Base-by-base conservation (phyloP, 2,113 vertebrate genomes). In the Oryzias woworae region DNA sequence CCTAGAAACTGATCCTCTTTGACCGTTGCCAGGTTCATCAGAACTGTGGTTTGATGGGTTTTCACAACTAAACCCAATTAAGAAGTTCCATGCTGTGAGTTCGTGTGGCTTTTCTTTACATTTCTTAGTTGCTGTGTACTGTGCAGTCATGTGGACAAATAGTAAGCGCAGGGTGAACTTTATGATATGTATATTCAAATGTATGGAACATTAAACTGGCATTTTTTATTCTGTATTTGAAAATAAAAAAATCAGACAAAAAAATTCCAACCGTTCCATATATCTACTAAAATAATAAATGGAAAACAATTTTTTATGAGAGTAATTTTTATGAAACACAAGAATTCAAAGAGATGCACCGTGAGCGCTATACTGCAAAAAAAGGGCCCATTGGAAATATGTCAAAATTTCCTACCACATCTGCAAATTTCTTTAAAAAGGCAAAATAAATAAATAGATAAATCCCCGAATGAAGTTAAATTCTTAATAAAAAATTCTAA, bases 51-150 rank as follows among this genome's bases (percentile, higher is more conserved):
- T 44, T 57, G 77, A 77, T 64, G 74, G 62, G 31, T 69, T 63
- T 67, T 57, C 69, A 76, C 62, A 72, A 73, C 67, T 69, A 23
- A 31, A 49, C 50, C 82, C 85, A 87, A 78, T 85, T 82, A 85
- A 67, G 47, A 44, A 28, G 71, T 53, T 26, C 2, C 83, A 49
- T 51, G 78, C 82, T 76, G 82, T 31, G 81, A 26, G 51, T 41
- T 46, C 73, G 22, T 69, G 45, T 66, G 71, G 81, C 36, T 53
- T 69, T 51, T 70, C 55, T 51, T 66, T 58, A 71, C 53, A 42
- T 18, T 46, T 28, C 16, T 44, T 60, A 14, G 26, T 51, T 26
- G 54, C 7, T 0, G 5, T 61, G 31, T 59, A 60, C 28, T 61
- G 45, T 66, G 56, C 26, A 66, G 56, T 71, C 31, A 56, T 28